Base-by-base conservation (phyloP, 1,140 invertebrate species). In the Triops cancriformis region DNA sequence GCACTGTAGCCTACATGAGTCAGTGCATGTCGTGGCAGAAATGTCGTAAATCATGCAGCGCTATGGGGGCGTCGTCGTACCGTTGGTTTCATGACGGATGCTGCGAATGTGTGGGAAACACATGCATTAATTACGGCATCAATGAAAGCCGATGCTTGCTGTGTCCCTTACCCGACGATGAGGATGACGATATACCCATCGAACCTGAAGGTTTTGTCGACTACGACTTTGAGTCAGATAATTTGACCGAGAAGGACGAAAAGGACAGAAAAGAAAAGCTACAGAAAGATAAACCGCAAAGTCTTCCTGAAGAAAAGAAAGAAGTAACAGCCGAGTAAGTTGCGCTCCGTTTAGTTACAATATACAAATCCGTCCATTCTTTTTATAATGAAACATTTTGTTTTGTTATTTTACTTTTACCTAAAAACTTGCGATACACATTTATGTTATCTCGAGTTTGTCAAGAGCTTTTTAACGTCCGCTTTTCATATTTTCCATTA, bases 31-130 rank as follows among this genome's bases (percentile, higher is more conserved):
- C 95, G 2, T 91, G 91, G 86, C 90, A 91, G 82, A 97, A 96
- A 83, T 98, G 95, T 83, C 90, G 89, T 81, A 87, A 86, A 5
- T 89, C 89, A 10, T 97, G 94, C 83, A 88, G 89, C 79, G 92
- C 92, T 0, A 92, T 91, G 89, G 91, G 91, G 28, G 90, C 90
- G 9, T 85, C 87, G 14, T 89, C 89, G 84, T 94, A 89, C 84
- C 88, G 95, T 23, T 84, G 83, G 83, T 98, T 98, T 85, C 94
- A 97, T 84, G 93, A 97, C 84, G 95, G 94, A 1, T 98, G 96
- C 82, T 98, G 96, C 85, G 93, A 98, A 84, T 98, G 96, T 85
- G 89, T 98, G 77, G 94, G 95, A 3, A 89, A 92, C 76, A 92
- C 90, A 73, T 98, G 95, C 84, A 89, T 95, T 51, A 94, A 96